Conservation (phyloP, 1,140 invertebrate species). For the Periplaneta americana region DNA sequence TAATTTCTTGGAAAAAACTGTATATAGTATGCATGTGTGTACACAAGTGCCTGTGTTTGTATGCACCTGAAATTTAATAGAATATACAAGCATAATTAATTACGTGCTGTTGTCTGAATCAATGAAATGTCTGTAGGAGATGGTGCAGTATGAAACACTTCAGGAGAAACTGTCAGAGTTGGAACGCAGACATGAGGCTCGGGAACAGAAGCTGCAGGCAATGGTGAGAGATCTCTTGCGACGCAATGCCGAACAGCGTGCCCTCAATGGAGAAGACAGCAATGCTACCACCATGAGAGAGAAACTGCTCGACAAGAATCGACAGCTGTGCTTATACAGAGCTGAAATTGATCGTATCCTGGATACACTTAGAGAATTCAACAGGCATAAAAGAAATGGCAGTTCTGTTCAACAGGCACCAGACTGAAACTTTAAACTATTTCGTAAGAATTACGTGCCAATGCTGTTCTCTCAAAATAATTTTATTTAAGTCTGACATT, state of each 20-base stretch:
- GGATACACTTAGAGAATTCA: constrained; percentile 35
- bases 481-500: too few species aligned
- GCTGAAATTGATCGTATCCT: constrained; percentile 45
- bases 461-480: too few species aligned
- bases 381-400: neutral
- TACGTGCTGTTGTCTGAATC: too few species aligned
- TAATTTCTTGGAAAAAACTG: too few species aligned
- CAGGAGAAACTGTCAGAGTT: constrained; percentile 42
- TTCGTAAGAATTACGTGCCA: neutral
- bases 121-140: constrained; percentile 38
- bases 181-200: constrained; percentile 42
- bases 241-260: constrained; percentile 15
- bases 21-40: too few species aligned
- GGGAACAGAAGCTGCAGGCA: constrained; percentile 42
- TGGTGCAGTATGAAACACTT: constrained; percentile 37
- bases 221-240: constrained; percentile 41
- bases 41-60: too few species aligned
- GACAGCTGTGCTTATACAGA: constrained; percentile 42
- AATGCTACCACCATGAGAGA: constrained; percentile 34
- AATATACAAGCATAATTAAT: too few species aligned
- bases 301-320: constrained; percentile 34
- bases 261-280: constrained; percentile 32
- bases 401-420: neutral
- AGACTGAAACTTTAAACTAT: neutral
- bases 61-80: too few species aligned